phyloP scores from a whole-genome alignment of 2,888 invertebrate genomes.

The Geophilus truncorum region DNA sequence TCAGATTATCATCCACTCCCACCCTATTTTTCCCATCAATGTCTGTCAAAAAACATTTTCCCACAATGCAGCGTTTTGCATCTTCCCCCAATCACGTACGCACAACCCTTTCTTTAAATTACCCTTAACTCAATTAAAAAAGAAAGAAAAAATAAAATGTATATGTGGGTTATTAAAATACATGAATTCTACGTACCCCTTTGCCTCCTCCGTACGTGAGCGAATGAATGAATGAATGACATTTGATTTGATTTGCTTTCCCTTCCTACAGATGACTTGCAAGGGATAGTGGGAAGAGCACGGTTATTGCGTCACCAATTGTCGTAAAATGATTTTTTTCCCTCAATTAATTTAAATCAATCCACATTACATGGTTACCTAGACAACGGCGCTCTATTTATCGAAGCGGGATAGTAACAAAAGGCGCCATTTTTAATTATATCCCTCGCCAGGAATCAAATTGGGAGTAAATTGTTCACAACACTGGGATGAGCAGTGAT shows the following conservation, averaged over 20 bases:
- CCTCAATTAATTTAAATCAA: background rate
- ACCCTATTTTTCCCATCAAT: conserved; percentile 27
- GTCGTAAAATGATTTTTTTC: background rate
- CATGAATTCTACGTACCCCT: background rate
- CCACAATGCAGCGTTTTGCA: background rate
- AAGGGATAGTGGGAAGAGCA: conserved; percentile 1
- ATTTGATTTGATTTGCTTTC: background rate
- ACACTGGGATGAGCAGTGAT: background rate
- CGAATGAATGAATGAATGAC: conserved; percentile 3
- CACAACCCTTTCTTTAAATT: background rate
- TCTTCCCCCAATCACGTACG: background rate
- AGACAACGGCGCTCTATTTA: background rate
- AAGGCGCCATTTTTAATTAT: conserved; percentile 6
- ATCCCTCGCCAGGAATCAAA: background rate
- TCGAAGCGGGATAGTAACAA: background rate
- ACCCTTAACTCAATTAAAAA: background rate
- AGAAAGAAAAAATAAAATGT: no score
- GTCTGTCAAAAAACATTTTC: conserved; percentile 14
- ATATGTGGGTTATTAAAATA: background rate
- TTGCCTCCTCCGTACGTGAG: background rate
- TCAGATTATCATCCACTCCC: conserved; percentile 27
- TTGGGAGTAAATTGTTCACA: background rate
- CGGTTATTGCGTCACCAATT: conserved; percentile 3
- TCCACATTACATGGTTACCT: background rate
- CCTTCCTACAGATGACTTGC: background rate